phyloP scores from a whole-genome alignment of 2,888 invertebrate species.

The Ptychoptera albimana region DNA sequence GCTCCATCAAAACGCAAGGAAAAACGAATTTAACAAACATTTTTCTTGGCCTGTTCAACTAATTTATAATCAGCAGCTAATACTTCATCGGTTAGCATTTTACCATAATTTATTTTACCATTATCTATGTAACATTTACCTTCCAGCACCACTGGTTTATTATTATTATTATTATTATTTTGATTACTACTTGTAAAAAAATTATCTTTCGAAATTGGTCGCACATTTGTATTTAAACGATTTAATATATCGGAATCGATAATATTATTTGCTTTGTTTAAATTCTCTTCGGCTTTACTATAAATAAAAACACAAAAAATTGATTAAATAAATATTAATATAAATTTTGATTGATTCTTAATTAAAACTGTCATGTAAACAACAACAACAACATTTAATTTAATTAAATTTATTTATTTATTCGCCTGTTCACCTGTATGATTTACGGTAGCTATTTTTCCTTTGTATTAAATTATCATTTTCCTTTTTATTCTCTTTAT shows the following conservation, averaged over 20 bases:
- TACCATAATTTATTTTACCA: conserved; percentile 63
- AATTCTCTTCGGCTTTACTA: conserved; percentile 42
- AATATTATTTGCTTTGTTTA: conserved; percentile 35
- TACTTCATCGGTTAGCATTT: conserved; percentile 73
- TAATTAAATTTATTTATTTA: not conserved
- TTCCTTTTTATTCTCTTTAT: not conserved
- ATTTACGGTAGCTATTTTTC: not conserved
- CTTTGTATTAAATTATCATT: conserved; percentile 9
- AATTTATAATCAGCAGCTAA: conserved; percentile 67
- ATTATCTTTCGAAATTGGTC: conserved; percentile 20
- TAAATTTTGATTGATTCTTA: too few relatives aligned
- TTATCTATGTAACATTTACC: conserved; percentile 52
- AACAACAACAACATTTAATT: too few relatives aligned
- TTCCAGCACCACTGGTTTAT: conserved; percentile 22
- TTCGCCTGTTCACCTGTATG: not conserved
- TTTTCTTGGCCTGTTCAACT: conserved; percentile 67
- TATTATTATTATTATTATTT: conserved; percentile 14
- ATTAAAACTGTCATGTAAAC: too few relatives aligned
- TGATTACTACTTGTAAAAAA: conserved; percentile 18
- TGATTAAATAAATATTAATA: not conserved
- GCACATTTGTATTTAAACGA: conserved; percentile 24
- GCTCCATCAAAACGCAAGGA: not conserved
- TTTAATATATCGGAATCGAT: conserved; percentile 25
- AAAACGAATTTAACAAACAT: conserved; percentile 20
- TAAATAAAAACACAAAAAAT: conserved; percentile 24